Percentiles rank a stretch among this genome's conserved stretches.
These are phyloP conservation scores for Myopa tessellatipennis DNA, from an alignment of 2,888 invertebrate species.

Conservation along the genomic window DNA sequence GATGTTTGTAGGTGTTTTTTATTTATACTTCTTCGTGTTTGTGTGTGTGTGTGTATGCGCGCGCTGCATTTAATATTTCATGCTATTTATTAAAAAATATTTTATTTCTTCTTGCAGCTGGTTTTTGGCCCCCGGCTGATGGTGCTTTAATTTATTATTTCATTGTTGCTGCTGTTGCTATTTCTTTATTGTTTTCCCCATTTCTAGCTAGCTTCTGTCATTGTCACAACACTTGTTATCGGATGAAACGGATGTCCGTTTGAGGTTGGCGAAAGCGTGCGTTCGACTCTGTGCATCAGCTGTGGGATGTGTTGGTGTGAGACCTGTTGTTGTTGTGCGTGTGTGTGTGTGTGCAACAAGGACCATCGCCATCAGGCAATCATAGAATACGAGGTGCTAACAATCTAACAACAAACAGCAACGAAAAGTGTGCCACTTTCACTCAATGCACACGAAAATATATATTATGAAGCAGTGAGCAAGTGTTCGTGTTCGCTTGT, in stretches of 20 bases:
- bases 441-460: slow-evolving; percentile 4
- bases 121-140: background rate
- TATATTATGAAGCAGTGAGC: background rate
- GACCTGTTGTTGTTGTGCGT: background rate
- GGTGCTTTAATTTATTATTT: slow-evolving; percentile 16
- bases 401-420: slow-evolving; percentile 12
- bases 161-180: slow-evolving; percentile 3
- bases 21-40: background rate
- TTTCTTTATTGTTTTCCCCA: background rate
- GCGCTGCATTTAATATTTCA: slow-evolving; percentile 13
- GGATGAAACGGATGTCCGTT: slow-evolving; percentile 31
- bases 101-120: slow-evolving; percentile 3
- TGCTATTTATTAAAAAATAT: slow-evolving; percentile 27
- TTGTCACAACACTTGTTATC: slow-evolving; percentile 24
- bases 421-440: slow-evolving; percentile 29
- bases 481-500: background rate
- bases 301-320: background rate
- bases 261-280: background rate
- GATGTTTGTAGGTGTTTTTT: no score
- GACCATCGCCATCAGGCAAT: slow-evolving; percentile 21
- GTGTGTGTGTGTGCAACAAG: slow-evolving; percentile 6
- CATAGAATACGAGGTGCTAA: slow-evolving; percentile 25
- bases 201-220: slow-evolving; percentile 5
- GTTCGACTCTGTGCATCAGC: background rate
- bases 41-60: no score